phyloP scores from a whole-genome alignment of 2,797 vertebrate genomes.

The Clarias laeviceps region DNA sequence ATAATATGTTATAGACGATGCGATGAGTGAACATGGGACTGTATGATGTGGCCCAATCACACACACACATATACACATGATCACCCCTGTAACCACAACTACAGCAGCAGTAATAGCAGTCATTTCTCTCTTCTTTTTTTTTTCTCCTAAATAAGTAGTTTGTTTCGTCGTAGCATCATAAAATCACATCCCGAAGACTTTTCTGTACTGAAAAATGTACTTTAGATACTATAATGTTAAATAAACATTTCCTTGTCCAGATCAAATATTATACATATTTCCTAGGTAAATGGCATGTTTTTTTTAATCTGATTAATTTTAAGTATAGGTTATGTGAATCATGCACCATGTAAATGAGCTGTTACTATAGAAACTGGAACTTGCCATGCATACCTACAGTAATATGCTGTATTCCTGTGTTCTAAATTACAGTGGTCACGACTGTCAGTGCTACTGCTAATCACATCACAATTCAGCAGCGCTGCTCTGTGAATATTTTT shows the following conservation, averaged over 20 bases:
- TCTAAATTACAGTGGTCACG: background rate
- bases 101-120: background rate
- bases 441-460: background rate
- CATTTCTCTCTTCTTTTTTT: background rate
- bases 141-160: background rate
- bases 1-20: too few species aligned
- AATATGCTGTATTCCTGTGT: background rate
- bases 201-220: background rate
- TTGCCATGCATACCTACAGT: background rate
- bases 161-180: background rate
- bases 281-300: background rate
- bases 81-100: too few species aligned
- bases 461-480: background rate
- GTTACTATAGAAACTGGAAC: constrained; percentile 3
- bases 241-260: background rate
- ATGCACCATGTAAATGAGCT: background rate
- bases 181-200: too few species aligned
- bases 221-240: background rate
- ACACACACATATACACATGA: too few species aligned
- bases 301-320: background rate
- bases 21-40: too few species aligned
- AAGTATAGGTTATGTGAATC: background rate
- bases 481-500: background rate
- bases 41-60: too few species aligned
- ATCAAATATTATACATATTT: background rate